Percentiles rank a stretch among this genome's conserved stretches.
Conservation (phyloP, 2,888 invertebrate genomes). For the Andrena minutula region DNA sequence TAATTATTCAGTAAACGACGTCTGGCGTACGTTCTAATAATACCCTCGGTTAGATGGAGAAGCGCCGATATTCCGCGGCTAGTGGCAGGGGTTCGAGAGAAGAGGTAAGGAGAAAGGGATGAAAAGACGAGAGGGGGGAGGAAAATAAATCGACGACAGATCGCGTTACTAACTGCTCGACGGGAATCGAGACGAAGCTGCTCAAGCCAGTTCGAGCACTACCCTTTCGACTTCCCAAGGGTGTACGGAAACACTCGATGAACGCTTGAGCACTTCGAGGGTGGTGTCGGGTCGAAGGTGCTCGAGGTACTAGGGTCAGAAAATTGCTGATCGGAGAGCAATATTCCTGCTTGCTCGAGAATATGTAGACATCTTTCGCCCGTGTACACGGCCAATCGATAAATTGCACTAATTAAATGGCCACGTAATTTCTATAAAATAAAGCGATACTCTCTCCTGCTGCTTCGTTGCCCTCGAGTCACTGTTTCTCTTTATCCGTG, state of each 20-base stretch:
- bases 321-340: constrained; percentile 73
- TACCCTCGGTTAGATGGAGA: constrained; percentile 33
- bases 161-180: constrained; percentile 68
- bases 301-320: constrained; percentile 67
- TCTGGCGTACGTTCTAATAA: constrained; percentile 51
- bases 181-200: constrained; percentile 69
- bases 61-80: constrained; percentile 17
- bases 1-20: constrained; percentile 46
- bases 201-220: constrained; percentile 62
- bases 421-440: constrained; percentile 23
- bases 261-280: constrained; percentile 68
- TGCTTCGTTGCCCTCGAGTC: neutral
- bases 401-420: constrained; percentile 49
- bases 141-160: constrained; percentile 62
- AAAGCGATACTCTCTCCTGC: neutral
- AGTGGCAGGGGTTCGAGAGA: neutral
- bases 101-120: neutral
- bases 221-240: constrained; percentile 61
- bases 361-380: constrained; percentile 60
- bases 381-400: constrained; percentile 52
- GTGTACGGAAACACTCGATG: constrained; percentile 69
- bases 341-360: constrained; percentile 64
- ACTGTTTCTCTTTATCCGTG: neutral
- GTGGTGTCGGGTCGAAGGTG: constrained; percentile 71
- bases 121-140: constrained; percentile 5